A percentile compares a stretch with the other conserved stretches of the same genome.
Evolutionary conservation across 30 jellyfish, hydroid and myxozoan species (phyloP).

Genomic region (Cassiopea xamachana): DNA sequence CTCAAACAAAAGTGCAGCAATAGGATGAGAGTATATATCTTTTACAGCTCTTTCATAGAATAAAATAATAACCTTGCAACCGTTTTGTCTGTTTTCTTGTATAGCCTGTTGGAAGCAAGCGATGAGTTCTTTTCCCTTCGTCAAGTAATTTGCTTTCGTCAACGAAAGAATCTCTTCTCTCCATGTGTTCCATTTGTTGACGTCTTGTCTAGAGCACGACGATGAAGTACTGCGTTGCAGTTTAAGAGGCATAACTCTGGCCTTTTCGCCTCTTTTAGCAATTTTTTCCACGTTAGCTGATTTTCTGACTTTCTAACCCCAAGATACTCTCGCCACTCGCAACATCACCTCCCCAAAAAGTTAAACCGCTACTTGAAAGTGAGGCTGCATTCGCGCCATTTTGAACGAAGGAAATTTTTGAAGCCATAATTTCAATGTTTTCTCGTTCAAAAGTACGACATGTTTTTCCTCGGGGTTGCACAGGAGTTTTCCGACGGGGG

Average conservation of each 20-base stretch:
- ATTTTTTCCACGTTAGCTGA: neutral
- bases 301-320: neutral
- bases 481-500: no score
- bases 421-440: no score
- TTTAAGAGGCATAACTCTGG: neutral
- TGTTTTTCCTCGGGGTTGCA: no score
- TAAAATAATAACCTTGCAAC: constrained; percentile 20
- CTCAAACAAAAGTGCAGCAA: constrained; percentile 77
- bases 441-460: no score
- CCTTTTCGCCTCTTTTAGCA: neutral
- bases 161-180: constrained; percentile 35
- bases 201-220: constrained; percentile 7
- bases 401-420: neutral
- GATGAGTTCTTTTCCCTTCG: constrained; percentile 33
- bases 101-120: constrained; percentile 25
- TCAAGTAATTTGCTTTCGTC: constrained; percentile 1
- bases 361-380: neutral
- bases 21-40: constrained; percentile 51
- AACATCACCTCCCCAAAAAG: neutral
- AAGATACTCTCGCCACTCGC: neutral
- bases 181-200: constrained; percentile 27
- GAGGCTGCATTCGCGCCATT: neutral
- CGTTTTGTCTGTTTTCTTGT: constrained; percentile 14
- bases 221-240: neutral
- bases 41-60: constrained; percentile 68